Evolutionary conservation across 2,797 vertebrate species (phyloP), one percentile per base, ranked within the genome.

Genomic region (Fratercula arctica): DNA sequence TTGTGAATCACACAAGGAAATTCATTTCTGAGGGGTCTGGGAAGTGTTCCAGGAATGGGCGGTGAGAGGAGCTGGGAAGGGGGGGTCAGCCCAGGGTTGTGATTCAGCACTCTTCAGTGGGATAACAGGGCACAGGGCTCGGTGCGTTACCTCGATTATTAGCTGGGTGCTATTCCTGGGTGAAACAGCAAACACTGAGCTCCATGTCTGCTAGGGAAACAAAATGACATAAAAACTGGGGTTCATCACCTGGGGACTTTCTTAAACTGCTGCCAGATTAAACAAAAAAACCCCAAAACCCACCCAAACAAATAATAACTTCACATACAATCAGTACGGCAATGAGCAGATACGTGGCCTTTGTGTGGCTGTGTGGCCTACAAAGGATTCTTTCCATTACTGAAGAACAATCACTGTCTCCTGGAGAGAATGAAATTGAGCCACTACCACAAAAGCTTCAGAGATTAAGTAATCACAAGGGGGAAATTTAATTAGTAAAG

Each of bases 101-200:
- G 57, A 59, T 83, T 90, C 35, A 43, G 51, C 69, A 53, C 35
- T 93, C 4, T 21, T 96, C 93, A 75, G 59, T 78, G 17, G 54
- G 61, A 70, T 96, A 96, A 85, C 73, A 82, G 53, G 89, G 53
- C 79, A 43, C 78, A 57, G 89, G 78, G 4, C 70, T 86, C 37
- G 53, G 56, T 84, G 64, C 37, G 1, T 81, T 90, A 64, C 12
- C 11, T 89, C 29, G 46, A 48, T 48, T 48, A 48, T 48, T 48
- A 48, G 21, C 46, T 48, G 85, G 89, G 46, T 70, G 13, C 29
- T 72, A 3, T 54, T 81, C 31, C 21, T 43, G 26, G 41, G 31
- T 60, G 70, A 82, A 79, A 77, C 7, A 10, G 8, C 3, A 67
- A 79, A 74, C 14, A 8, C 31, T 41, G 67, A 86, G 26, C 16